Evolutionary conservation across 2,113 vertebrate species (phyloP).

Genomic region (Prochilodus magdalenae): DNA sequence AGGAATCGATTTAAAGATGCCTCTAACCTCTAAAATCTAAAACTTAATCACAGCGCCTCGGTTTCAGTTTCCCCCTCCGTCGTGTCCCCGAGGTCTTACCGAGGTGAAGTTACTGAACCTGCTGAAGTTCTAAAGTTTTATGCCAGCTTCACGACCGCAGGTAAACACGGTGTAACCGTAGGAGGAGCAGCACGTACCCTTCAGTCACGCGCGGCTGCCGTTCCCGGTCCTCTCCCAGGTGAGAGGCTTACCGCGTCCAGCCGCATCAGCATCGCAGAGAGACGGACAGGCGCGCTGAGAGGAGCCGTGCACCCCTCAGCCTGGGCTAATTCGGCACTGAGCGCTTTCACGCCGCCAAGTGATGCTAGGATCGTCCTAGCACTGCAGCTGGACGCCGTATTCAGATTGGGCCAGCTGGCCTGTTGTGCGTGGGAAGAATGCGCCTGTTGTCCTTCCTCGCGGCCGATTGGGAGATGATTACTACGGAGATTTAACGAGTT

Average conservation of each 20-base stretch:
- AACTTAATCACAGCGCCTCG: too few relatives aligned
- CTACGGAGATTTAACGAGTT: neutral
- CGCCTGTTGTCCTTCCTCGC: slow-evolving; percentile 35
- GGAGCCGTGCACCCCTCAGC: neutral
- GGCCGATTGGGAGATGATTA: neutral
- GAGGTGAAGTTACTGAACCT: too few relatives aligned
- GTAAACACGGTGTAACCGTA: too few relatives aligned
- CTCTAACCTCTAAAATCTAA: too few relatives aligned
- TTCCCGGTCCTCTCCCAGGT: neutral
- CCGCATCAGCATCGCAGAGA: neutral
- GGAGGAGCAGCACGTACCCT: neutral
- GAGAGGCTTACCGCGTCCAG: neutral
- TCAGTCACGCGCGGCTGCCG: neutral
- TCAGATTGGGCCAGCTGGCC: slow-evolving; percentile 51
- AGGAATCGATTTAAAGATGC: too few relatives aligned
- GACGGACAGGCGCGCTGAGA: neutral
- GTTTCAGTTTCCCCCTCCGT: too few relatives aligned
- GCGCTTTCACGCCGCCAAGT: slow-evolving; percentile 25
- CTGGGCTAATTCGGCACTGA: slow-evolving; percentile 7
- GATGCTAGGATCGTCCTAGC: slow-evolving; percentile 45
- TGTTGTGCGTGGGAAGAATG: slow-evolving; percentile 42
- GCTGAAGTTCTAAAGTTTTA: too few relatives aligned
- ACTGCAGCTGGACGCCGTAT: slow-evolving; percentile 53
- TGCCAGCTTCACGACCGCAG: too few relatives aligned
- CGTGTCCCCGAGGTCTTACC: too few relatives aligned